Conservation (phyloP, 2,113 vertebrate genomes). For the Microcebus griseorufus region DNA sequence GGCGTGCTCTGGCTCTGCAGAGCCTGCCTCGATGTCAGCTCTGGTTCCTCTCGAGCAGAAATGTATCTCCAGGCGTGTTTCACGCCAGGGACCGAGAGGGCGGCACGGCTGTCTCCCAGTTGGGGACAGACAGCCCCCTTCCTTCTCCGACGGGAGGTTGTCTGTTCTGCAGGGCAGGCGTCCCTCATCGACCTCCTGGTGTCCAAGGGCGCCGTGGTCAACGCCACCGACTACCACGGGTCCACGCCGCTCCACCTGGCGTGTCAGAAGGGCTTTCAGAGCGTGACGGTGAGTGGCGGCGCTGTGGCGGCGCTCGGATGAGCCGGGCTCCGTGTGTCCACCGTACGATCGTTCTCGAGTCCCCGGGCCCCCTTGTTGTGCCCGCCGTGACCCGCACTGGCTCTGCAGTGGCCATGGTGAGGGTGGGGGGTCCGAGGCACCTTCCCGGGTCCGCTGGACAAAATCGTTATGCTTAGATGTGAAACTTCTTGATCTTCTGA, state of each 20-base stretch:
- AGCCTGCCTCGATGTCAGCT: background rate
- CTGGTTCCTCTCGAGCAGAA: background rate
- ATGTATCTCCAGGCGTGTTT: accelerated
- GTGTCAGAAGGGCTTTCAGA: slow-evolving; percentile 96
- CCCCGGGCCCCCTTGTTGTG: accelerated
- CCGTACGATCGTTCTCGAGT: accelerated
- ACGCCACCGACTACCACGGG: slow-evolving; percentile 95
- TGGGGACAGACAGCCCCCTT: background rate
- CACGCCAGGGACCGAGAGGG: background rate
- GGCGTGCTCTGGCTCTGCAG: background rate
- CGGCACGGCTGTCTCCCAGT: accelerated
- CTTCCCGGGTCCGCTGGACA: background rate
- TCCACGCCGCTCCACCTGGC: slow-evolving; percentile 95
- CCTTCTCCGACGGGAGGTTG: background rate
- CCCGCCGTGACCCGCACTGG: accelerated
- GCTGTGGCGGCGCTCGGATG: accelerated
- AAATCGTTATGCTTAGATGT: background rate
- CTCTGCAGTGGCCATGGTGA: accelerated
- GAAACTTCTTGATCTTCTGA: background rate
- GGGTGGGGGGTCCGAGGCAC: too few species aligned
- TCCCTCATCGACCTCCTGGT: slow-evolving; percentile 93
- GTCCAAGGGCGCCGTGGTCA: slow-evolving; percentile 92
- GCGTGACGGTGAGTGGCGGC: slow-evolving; percentile 90
- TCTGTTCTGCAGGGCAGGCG: slow-evolving; percentile 89
- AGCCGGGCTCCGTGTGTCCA: accelerated